Base-by-base conservation (phyloP, 2,888 invertebrate species). In the Xylophagus ater region DNA sequence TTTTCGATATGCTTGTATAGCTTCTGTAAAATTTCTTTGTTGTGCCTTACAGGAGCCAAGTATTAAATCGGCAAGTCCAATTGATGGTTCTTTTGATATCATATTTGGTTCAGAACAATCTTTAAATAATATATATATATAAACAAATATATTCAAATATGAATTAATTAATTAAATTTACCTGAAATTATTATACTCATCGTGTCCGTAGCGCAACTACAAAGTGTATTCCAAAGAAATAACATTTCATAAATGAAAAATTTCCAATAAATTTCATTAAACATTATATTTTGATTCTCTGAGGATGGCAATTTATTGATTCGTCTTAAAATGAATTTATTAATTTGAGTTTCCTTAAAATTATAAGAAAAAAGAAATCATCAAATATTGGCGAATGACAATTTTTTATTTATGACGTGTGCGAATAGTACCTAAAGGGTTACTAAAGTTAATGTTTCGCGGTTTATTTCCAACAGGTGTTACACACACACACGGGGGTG, bases 211-310 rank as follows among this genome's bases (percentile, higher is more conserved):
- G 54, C 70, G 58, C 69, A 77, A 46, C 68, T 74, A 17, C 76
- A 70, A 48, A 80, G 57, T 9, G 77, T 72, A 51, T 77, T 78
- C 79, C 80, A 80, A 32, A 80, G 59, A 51, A 76, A 80, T 23
- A 81, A 62, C 55, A 79, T 64, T 57, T 81, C 80, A 51, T 74
- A 73, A 14, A 72, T 67, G 34, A 77, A 63, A 40, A 79, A 56
- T 45, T 68, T 69, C 60, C 74, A 78, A 53, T 70, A 71, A 5
- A 56, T 42, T 4, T 47, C 25, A n/a, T 50, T 47, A 21, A 53
- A 50, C 21, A 48, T 48, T 12, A 49, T 45, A 5, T 55, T 44
- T 4, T 47, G 41, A n/a, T 55, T 49, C 8, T 54, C 50, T 9
- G 44, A 42, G 9, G 43, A 42, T 17, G 52, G 50, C n/a, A 50